Percentiles rank a stretch among this genome's conserved stretches.
Conservation (phyloP, 2,113 vertebrate genomes). For the Lamprologus callipterus region DNA sequence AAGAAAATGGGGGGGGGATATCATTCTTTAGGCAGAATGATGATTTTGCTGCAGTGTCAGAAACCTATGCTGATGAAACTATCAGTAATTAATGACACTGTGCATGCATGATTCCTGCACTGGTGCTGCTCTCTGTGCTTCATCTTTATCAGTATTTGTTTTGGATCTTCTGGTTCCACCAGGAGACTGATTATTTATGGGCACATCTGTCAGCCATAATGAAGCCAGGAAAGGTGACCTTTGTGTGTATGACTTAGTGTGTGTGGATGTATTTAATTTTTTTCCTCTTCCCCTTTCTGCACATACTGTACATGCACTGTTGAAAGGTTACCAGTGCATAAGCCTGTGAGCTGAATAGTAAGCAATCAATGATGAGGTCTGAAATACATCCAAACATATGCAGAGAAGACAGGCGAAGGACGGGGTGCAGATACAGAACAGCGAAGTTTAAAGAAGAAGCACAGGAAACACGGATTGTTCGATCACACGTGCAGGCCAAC, state of each 20-base stretch:
- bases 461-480: slow-evolving; percentile 3
- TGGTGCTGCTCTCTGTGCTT: not conserved
- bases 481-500: not conserved
- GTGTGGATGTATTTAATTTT: not conserved
- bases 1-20: not conserved
- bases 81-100: not conserved
- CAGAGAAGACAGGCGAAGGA: not conserved
- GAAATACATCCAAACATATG: not conserved
- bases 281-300: not conserved
- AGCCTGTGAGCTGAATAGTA: not conserved
- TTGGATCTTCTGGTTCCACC: slow-evolving; percentile 22
- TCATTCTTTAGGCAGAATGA: not conserved
- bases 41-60: not conserved
- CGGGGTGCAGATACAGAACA: not conserved
- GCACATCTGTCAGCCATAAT: slow-evolving; percentile 59
- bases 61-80: not conserved
- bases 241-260: not conserved
- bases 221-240: slow-evolving; percentile 66
- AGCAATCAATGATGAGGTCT: not conserved
- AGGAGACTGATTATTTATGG: slow-evolving; percentile 60
- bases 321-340: not conserved
- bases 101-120: not conserved
- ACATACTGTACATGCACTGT: not conserved
- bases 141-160: slow-evolving; percentile 41
- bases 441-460: not conserved